These are phyloP conservation scores for Cotesia congregata DNA, from an alignment of 2,888 invertebrate genomes.

Conservation along the genomic window DNA sequence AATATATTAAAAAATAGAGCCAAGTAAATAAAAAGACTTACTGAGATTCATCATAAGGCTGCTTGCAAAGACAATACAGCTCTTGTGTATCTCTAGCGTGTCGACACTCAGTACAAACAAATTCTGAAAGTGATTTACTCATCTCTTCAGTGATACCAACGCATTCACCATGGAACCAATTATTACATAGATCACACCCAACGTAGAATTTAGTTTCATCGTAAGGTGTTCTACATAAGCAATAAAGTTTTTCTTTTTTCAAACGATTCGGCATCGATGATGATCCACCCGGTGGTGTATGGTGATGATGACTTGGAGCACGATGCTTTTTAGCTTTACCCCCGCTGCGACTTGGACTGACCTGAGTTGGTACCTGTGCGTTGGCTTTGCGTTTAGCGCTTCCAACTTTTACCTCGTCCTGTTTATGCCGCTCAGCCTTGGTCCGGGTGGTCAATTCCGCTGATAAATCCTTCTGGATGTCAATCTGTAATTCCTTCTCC, in stretches of 20 bases:
- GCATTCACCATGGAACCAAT: constrained; percentile 99
- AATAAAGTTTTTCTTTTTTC: constrained; percentile 88
- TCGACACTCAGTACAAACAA: constrained; percentile 88
- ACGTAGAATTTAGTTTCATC: constrained; percentile 98
- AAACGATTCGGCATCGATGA: constrained; percentile 60
- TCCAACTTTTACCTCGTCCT: constrained; percentile 78
- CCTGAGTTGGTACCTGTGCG: constrained; percentile 67
- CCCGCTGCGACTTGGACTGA: constrained; percentile 63
- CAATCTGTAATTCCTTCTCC: constrained; percentile 89
- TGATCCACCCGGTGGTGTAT: constrained; percentile 59
- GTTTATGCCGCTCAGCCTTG: constrained; percentile 80
- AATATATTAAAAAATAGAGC: not conserved
- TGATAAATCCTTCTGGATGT: constrained; percentile 88
- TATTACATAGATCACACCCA: constrained; percentile 96
- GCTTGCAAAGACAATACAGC: constrained; percentile 94
- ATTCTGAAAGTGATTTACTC: constrained; percentile 91
- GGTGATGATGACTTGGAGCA: constrained; percentile 53
- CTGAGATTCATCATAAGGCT: constrained; percentile 98
- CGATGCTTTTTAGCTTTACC: constrained; percentile 67
- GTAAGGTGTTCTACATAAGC: constrained; percentile 93
- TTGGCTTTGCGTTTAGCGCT: constrained; percentile 73
- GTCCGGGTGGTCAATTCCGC: constrained; percentile 80
- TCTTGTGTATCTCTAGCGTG: constrained; percentile 91
- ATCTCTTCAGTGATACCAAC: constrained; percentile 93
- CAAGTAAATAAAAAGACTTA: constrained; percentile 72